Evolutionary conservation across 2,797 vertebrate genomes (phyloP).

Genomic region (Heterohyrax brucei): DNA sequence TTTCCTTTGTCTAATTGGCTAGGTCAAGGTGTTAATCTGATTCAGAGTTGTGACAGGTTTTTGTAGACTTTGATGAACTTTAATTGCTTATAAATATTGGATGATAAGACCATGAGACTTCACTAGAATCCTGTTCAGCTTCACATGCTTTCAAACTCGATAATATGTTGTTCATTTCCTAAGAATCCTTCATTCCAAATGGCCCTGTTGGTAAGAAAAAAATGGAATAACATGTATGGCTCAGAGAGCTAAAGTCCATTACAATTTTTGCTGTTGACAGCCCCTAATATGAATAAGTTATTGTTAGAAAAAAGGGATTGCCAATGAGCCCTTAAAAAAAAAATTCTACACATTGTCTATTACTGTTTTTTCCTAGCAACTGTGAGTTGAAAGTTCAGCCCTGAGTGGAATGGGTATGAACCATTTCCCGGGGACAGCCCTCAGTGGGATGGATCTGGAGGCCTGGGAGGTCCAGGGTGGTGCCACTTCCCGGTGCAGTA

Average conservation of each 20-base stretch:
- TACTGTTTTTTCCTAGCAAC: too few species aligned
- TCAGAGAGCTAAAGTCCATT: slow-evolving; percentile 69
- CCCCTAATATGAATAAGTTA: slow-evolving; percentile 84
- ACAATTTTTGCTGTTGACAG: slow-evolving; percentile 81
- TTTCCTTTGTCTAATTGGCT: slow-evolving; percentile 85
- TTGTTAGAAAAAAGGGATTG: slow-evolving; percentile 62
- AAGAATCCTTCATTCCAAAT: slow-evolving; percentile 75
- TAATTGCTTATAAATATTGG: slow-evolving; percentile 83
- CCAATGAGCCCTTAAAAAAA: slow-evolving; percentile 64
- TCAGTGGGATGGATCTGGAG: too few species aligned
- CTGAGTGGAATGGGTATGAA: too few species aligned
- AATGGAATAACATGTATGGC: slow-evolving; percentile 59
- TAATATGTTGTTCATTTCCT: slow-evolving; percentile 80
- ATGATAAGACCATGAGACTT: slow-evolving; percentile 72
- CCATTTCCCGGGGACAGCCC: too few species aligned
- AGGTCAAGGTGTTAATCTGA: slow-evolving; percentile 89
- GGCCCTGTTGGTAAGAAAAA: slow-evolving; percentile 72
- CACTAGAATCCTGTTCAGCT: slow-evolving; percentile 51
- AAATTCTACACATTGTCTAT: too few species aligned
- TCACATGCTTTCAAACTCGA: slow-evolving; percentile 77
- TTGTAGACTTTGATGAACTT: slow-evolving; percentile 86
- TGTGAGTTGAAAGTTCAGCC: too few species aligned
- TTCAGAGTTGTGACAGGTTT: slow-evolving; percentile 85
- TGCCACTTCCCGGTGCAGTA: too few species aligned
- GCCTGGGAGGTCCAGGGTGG: too few species aligned